These are phyloP conservation scores for Eristalis tenax DNA, from an alignment of 2,888 invertebrate genomes.

Conservation along the genomic window DNA sequence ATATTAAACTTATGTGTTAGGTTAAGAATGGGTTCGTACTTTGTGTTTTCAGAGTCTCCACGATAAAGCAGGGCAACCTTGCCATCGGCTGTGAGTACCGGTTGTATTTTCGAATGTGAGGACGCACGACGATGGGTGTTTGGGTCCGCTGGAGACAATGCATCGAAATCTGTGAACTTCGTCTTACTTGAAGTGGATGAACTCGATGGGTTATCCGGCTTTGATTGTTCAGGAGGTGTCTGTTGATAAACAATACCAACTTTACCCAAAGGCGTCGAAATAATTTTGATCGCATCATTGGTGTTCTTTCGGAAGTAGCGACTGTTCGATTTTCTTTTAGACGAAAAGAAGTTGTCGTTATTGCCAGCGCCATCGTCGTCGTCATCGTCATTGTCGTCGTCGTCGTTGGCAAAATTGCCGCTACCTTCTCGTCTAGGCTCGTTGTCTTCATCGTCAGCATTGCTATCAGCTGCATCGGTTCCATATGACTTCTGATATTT, in stretches of 20 bases:
- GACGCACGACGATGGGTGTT: constrained; percentile 81
- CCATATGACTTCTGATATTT: constrained; percentile 75
- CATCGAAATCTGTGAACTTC: constrained; percentile 79
- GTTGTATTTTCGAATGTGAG: constrained; percentile 81
- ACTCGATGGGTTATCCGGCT: constrained; percentile 67
- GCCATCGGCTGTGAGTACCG: constrained; percentile 82
- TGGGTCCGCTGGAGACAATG: constrained; percentile 79
- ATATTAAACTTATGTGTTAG: constrained; percentile 79
- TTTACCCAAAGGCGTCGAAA: constrained; percentile 81
- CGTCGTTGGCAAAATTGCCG: constrained; percentile 74
- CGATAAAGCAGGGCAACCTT: constrained; percentile 82
- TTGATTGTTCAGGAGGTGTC: constrained; percentile 74
- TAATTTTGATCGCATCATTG: constrained; percentile 82
- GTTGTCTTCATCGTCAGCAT: constrained; percentile 63
- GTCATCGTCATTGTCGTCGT: constrained; percentile 74
- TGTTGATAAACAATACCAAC: constrained; percentile 82
- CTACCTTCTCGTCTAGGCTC: constrained; percentile 75
- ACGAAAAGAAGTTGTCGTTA: constrained; percentile 78
- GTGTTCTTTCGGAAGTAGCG: constrained; percentile 81
- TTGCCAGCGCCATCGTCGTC: constrained; percentile 71
- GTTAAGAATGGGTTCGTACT: constrained; percentile 81
- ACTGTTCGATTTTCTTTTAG: constrained; percentile 76
- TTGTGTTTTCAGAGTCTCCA: constrained; percentile 81
- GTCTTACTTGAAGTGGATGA: constrained; percentile 73
- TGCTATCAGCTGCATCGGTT: constrained; percentile 73